Base-by-base conservation (phyloP, 2,797 vertebrate genomes). In the Crocidura indochinensis region DNA sequence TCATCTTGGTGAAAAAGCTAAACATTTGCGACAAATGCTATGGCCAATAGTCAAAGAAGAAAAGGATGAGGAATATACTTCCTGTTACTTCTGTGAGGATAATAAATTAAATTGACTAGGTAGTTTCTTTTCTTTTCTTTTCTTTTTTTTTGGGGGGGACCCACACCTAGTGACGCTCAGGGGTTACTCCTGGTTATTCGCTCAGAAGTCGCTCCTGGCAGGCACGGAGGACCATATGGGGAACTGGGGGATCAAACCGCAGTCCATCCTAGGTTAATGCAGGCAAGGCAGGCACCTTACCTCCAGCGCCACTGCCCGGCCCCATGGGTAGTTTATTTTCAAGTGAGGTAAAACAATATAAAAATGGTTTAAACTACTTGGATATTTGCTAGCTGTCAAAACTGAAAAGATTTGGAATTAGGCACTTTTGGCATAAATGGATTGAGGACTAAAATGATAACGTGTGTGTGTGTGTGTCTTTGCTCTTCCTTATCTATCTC, bases 11-110 rank as follows among this genome's bases (percentile, higher is more conserved):
- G 29, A 78, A 72, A 72, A 87, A 84, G 69, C 22, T 49, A 77
- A 90, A 72, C 60, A 76, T 14, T 24, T n/a, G 49, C 81, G 60
- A 56, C 15, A 74, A 27, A 88, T 88, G 84, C 49, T 86, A 1
- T 65, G 17, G 78, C 44, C 26, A 71, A n/a, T 26, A 68, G 49
- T 31, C 19, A 71, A 46, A 15, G 26, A 84, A 31, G 10, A 74
- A 91, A 75, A 67, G 3, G 0, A 71, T 11, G 31, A 60, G 11
- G 10, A 47, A 10, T 31, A 47, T 20, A 71, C 75, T 51, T 67
- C 49, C 6, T 44, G 6, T 62, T 80, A 31, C 1, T 49, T 20
- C 26, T 12, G 14, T 62, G 72, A 75, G 46, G 84, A 90, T 4
- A 62, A 44, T 46, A 46, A 29, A 24, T n/a, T 4, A 56, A 26